These are phyloP conservation scores for Penelope pileata DNA, from an alignment of 2,113 vertebrate species.

Conservation along the genomic window DNA sequence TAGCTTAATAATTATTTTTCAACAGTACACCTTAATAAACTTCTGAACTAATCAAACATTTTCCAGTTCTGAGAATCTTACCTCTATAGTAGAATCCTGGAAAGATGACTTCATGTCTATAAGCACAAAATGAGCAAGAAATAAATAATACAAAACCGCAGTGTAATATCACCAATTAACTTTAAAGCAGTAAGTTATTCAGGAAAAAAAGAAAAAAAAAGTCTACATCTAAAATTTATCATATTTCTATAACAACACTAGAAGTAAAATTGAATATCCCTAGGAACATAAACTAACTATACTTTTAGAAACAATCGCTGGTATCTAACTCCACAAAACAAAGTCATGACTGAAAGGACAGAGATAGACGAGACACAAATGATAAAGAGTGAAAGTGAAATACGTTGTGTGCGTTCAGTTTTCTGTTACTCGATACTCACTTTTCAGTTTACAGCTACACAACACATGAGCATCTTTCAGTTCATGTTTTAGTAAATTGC, in stretches of 20 bases:
- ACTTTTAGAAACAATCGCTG: background rate
- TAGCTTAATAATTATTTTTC: background rate
- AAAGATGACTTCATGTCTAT: conserved; percentile 56
- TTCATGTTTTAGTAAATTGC: background rate
- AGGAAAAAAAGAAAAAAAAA: background rate
- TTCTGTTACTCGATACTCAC: background rate
- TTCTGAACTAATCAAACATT: background rate
- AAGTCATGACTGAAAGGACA: too few species aligned
- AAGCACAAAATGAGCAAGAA: conserved; percentile 45
- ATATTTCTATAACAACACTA: background rate
- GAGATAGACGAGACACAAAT: too few species aligned
- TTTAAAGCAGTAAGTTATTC: background rate
- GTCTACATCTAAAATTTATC: background rate
- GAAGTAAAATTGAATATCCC: background rate
- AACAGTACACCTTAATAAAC: too few species aligned
- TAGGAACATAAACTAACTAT: background rate
- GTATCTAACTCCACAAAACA: background rate
- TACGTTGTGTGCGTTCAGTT: background rate
- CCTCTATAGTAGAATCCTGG: conserved; percentile 63
- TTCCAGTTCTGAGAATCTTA: conserved; percentile 8
- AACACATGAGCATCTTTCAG: background rate
- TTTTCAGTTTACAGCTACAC: background rate
- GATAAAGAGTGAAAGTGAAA: too few species aligned
- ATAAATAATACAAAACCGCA: background rate
- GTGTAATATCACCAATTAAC: background rate